Percentiles rank a stretch among this genome's conserved stretches.
Conservation (phyloP, 2,888 invertebrate species). For the Cremastobaeus sp. region DNA sequence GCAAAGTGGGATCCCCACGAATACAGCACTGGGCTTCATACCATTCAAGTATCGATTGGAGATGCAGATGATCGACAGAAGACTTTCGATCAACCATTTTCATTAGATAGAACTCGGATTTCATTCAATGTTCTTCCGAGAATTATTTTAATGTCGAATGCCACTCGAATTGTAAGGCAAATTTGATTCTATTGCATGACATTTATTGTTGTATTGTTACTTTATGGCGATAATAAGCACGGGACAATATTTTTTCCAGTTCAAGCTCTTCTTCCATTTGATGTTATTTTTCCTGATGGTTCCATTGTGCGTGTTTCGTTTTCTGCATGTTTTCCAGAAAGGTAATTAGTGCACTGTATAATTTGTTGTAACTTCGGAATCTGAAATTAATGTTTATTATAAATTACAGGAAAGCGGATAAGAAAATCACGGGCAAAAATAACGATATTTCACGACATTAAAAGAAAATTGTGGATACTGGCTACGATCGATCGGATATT, state of each 20-base stretch:
- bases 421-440: conserved; percentile 77
- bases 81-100: conserved; percentile 84
- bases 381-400: background rate
- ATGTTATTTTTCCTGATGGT: conserved; percentile 82
- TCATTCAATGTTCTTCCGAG: conserved; percentile 84
- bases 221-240: too few species aligned
- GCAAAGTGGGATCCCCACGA: conserved; percentile 85
- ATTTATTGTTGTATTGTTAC: too few species aligned
- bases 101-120: conserved; percentile 85
- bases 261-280: conserved; percentile 84
- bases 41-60: conserved; percentile 81
- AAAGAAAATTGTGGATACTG: conserved; percentile 86
- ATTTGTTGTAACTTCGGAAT: background rate
- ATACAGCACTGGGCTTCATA: conserved; percentile 84
- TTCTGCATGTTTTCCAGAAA: conserved; percentile 81
- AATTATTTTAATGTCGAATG: conserved; percentile 87
- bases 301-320: conserved; percentile 83
- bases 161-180: conserved; percentile 84
- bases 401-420: conserved; percentile 76
- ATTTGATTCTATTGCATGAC: too few species aligned
- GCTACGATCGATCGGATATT: conserved; percentile 87
- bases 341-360: conserved; percentile 74
- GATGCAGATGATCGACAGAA: conserved; percentile 82
- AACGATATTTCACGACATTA: conserved; percentile 77
- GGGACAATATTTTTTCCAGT: conserved; percentile 83